Conservation (phyloP, 2,888 invertebrate genomes). For the Teleiodes luculella region DNA sequence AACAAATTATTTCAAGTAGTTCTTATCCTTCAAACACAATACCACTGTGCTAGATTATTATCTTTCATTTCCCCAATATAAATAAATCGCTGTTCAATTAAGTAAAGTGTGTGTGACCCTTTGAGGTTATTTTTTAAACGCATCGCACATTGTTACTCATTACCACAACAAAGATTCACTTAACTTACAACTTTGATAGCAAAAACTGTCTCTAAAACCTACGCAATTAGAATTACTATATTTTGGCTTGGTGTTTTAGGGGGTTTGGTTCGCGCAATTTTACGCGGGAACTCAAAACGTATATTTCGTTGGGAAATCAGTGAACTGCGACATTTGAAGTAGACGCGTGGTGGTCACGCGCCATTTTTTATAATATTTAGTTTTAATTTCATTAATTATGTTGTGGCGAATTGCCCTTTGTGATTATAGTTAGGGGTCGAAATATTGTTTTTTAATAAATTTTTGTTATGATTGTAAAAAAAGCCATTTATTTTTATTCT, state of each 20-base stretch:
- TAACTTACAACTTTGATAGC: conserved; percentile 8
- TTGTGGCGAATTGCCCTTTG: conserved; percentile 40
- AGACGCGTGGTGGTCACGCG: conserved; percentile 64
- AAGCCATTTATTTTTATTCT: no score
- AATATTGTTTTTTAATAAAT: conserved; percentile 7
- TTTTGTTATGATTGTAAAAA: no score
- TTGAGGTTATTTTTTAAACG: conserved; percentile 46
- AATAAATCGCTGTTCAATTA: conserved; percentile 61
- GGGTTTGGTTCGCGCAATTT: conserved; percentile 33
- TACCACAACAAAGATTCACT: conserved; percentile 18
- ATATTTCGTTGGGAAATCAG: conserved; percentile 50
- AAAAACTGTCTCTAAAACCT: conserved; percentile 29
- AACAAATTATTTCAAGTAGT: conserved; percentile 3
- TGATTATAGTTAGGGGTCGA: neutral
- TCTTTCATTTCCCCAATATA: conserved; percentile 43
- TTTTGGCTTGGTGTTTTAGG: neutral
- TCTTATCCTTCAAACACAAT: conserved; percentile 6
- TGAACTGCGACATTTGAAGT: conserved; percentile 56
- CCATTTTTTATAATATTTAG: conserved; percentile 54
- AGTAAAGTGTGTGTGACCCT: conserved; percentile 55
- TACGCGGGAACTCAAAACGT: conserved; percentile 44
- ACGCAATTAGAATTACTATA: conserved; percentile 18
- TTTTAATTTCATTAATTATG: conserved; percentile 65
- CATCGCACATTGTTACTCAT: conserved; percentile 44
- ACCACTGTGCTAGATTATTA: conserved; percentile 31